phyloP scores from a whole-genome alignment of 2,888 invertebrate species.

The Chymomyza caudatula region DNA sequence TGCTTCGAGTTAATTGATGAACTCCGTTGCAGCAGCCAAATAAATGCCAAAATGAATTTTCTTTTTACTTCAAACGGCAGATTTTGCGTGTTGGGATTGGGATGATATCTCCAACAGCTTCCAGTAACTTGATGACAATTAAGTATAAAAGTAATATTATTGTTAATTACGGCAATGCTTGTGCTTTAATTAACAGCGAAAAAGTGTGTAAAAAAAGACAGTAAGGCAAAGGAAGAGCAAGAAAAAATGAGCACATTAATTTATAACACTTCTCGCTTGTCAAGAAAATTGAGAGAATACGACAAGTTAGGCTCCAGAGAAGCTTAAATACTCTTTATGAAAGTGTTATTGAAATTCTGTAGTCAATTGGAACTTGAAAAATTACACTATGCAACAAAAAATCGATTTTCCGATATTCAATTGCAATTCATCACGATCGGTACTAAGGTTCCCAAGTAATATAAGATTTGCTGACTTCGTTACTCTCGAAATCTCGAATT shows the following conservation, averaged over 20 bases:
- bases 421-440: no score
- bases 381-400: no score
- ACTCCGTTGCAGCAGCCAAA: neutral
- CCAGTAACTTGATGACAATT: slow-evolving; percentile 18
- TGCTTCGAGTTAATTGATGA: neutral
- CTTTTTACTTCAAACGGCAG: neutral
- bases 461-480: no score
- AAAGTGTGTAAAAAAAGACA: neutral
- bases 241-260: neutral
- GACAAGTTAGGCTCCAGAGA: neutral
- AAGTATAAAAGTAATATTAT: slow-evolving; percentile 30
- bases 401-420: no score
- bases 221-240: slow-evolving; percentile 1
- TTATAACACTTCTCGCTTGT: neutral
- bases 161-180: slow-evolving; percentile 38
- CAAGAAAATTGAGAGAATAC: neutral
- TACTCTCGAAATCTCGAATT: no score
- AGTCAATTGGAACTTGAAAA: no score
- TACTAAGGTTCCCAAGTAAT: no score
- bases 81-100: neutral
- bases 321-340: neutral
- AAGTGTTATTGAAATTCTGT: no score
- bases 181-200: slow-evolving; percentile 34
- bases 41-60: neutral
- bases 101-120: neutral